phyloP scores from a whole-genome alignment of 2,797 vertebrate genomes.

The Sebastes trivittatus region DNA sequence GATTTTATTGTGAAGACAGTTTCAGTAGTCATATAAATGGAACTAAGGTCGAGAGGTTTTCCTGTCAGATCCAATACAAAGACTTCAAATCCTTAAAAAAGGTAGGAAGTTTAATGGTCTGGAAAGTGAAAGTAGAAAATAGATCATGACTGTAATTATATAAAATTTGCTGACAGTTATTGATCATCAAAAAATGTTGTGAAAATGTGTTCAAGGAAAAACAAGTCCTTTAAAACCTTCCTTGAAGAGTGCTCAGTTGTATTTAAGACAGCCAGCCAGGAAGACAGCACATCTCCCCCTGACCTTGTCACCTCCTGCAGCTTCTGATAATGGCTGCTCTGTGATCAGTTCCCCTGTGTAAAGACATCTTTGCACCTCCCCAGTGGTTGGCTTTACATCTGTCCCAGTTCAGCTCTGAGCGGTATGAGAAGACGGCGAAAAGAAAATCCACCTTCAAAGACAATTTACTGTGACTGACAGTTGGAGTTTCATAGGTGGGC shows the following conservation, averaged over 20 bases:
- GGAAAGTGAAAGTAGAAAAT: not conserved
- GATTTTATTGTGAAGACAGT: not conserved
- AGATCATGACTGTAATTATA: not conserved
- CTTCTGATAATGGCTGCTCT: slow-evolving; percentile 54
- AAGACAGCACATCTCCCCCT: slow-evolving; percentile 27
- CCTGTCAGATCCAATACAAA: not conserved
- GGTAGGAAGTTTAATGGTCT: not conserved
- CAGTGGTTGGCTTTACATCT: slow-evolving; percentile 42
- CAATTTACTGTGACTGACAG: slow-evolving; percentile 33
- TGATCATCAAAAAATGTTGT: not conserved
- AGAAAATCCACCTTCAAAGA: slow-evolving; percentile 38
- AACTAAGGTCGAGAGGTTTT: not conserved
- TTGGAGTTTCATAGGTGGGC: not conserved
- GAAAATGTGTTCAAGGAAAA: not conserved
- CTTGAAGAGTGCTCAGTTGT: not conserved
- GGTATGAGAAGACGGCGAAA: slow-evolving; percentile 9
- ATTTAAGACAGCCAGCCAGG: slow-evolving; percentile 15
- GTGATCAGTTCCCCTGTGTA: slow-evolving; percentile 53
- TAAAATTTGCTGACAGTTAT: not conserved
- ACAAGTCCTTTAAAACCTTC: not conserved
- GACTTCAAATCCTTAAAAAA: not conserved
- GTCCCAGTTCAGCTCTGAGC: slow-evolving; percentile 48
- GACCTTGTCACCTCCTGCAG: slow-evolving; percentile 54
- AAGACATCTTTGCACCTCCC: slow-evolving; percentile 43
- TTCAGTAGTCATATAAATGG: not conserved